Percentiles rank a stretch among this genome's conserved stretches.
Evolutionary conservation across 2,888 invertebrate genomes (phyloP).

Genomic region (Phymatocera aterrima): DNA sequence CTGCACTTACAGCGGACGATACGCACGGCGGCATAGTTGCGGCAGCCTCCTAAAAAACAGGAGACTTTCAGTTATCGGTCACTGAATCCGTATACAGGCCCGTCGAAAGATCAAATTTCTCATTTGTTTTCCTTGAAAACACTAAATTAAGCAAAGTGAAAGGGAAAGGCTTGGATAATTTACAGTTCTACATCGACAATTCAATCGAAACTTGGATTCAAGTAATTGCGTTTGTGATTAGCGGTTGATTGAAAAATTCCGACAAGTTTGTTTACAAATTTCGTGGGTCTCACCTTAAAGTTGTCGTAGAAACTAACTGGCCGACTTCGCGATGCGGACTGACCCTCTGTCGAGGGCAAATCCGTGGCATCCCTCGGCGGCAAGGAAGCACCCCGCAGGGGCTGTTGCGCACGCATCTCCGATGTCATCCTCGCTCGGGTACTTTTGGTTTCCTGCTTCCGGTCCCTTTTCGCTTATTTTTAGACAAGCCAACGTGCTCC

Average conservation of each 20-base stretch:
- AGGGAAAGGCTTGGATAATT: no score
- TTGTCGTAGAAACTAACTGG: constrained; percentile 75
- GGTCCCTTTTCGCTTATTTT: constrained; percentile 18
- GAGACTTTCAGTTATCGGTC: no score
- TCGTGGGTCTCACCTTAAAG: constrained; percentile 70
- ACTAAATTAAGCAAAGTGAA: no score
- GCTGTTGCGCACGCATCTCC: constrained; percentile 42
- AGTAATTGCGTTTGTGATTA: no score
- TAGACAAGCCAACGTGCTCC: not conserved
- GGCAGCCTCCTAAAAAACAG: constrained; percentile 31
- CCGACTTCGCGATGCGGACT: constrained; percentile 70
- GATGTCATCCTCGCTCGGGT: constrained; percentile 26
- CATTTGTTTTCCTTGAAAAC: no score
- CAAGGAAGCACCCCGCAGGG: constrained; percentile 37
- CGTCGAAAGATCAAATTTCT: no score
- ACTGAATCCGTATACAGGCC: no score
- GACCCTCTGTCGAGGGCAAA: constrained; percentile 58
- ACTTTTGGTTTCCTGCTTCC: constrained; percentile 38
- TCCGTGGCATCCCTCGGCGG: constrained; percentile 30
- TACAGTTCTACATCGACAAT: no score
- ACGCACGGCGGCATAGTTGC: constrained; percentile 66
- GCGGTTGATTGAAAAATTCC: no score
- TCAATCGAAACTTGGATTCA: no score
- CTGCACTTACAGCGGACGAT: constrained; percentile 68
- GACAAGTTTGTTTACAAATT: no score